These are phyloP conservation scores for Pachyramphus minor DNA, from an alignment of 2,113 vertebrate species.

Conservation along the genomic window DNA sequence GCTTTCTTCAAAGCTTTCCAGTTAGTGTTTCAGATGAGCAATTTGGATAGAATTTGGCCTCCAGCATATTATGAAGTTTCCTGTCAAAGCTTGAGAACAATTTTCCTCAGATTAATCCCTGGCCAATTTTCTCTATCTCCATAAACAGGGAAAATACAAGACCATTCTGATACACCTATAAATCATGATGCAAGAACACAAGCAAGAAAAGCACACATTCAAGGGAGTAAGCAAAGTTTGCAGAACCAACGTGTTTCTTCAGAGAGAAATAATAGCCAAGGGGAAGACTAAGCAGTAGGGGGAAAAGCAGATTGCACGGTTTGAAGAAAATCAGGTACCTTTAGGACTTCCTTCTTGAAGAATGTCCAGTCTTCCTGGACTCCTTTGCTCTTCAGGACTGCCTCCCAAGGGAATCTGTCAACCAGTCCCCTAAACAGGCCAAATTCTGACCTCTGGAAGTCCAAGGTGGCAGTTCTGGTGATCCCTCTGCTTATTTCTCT, in stretches of 20 bases:
- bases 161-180: neutral
- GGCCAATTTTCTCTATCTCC: neutral
- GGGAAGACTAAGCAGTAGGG: neutral
- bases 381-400: neutral
- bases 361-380: neutral
- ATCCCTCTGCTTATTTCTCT: neutral
- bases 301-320: neutral
- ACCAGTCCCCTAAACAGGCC: neutral
- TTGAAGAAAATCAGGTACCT: neutral
- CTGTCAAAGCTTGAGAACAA: neutral
- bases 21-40: neutral
- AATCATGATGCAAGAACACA: neutral
- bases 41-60: neutral
- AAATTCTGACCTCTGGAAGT: neutral
- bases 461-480: neutral
- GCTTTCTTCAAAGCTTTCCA: neutral
- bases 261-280: neutral
- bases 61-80: neutral
- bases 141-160: neutral
- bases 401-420: neutral
- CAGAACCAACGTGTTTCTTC: neutral
- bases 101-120: neutral
- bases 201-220: neutral
- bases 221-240: neutral
- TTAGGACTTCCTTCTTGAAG: neutral